These are phyloP conservation scores for Caenorhabditis sp. DNA, from an alignment of 2,888 invertebrate genomes.

Conservation along the genomic window DNA sequence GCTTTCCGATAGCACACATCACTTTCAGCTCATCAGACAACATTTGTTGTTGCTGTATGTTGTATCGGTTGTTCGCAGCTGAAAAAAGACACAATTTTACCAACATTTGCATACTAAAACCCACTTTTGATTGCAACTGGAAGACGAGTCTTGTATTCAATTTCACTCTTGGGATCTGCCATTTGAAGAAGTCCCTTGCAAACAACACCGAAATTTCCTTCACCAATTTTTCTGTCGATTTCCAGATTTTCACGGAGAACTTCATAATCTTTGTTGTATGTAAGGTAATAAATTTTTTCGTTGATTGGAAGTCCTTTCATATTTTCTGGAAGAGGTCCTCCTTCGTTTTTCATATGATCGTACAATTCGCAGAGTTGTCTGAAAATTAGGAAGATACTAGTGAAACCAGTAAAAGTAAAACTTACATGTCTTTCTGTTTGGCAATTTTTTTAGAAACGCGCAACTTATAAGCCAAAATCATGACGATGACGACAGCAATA, in stretches of 20 bases:
- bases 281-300: slow-evolving; percentile 58
- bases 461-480: background rate
- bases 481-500: background rate
- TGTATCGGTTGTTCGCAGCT: slow-evolving; percentile 49
- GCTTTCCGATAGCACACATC: slow-evolving; percentile 69
- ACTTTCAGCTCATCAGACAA: slow-evolving; percentile 72
- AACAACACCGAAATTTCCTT: slow-evolving; percentile 70
- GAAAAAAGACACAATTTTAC: background rate
- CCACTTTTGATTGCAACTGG: slow-evolving; percentile 71
- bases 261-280: slow-evolving; percentile 60
- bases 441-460: background rate
- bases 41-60: slow-evolving; percentile 64
- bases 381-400: too few relatives aligned
- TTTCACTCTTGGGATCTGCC: slow-evolving; percentile 51
- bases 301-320: slow-evolving; percentile 62
- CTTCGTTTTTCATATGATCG: slow-evolving; percentile 48
- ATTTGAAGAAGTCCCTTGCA: slow-evolving; percentile 60
- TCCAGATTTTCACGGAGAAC: slow-evolving; percentile 53
- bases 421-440: slow-evolving; percentile 43
- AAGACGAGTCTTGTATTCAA: slow-evolving; percentile 49
- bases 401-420: background rate
- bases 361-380: slow-evolving; percentile 63
- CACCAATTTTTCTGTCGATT: slow-evolving; percentile 56
- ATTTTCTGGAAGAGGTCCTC: slow-evolving; percentile 35
- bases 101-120: slow-evolving; percentile 1